phyloP scores from a whole-genome alignment of 1,140 invertebrate genomes.

The Oryzaephilus surinamensis region DNA sequence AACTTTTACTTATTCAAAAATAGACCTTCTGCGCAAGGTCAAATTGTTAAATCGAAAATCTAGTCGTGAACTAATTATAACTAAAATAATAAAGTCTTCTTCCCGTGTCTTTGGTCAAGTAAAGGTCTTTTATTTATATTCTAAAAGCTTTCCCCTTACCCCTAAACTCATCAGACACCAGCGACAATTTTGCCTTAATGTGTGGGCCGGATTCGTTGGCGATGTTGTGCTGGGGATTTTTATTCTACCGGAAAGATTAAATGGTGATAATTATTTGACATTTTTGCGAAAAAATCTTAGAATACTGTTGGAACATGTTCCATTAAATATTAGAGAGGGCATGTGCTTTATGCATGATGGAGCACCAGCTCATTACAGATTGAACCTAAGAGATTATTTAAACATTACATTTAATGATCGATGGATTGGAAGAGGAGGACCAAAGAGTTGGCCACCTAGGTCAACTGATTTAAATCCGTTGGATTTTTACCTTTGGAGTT shows the following conservation, averaged over 20 bases:
- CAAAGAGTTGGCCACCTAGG: conserved; percentile 22
- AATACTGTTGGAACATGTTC: conserved; percentile 20
- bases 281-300: conserved; percentile 23
- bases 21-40: too few species aligned
- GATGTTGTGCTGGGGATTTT: conserved; percentile 27
- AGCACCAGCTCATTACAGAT: conserved; percentile 18
- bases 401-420: conserved; percentile 16
- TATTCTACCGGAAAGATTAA: conserved; percentile 26
- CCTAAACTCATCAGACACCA: too few species aligned
- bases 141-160: too few species aligned
- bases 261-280: conserved; percentile 21
- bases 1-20: too few species aligned
- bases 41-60: too few species aligned
- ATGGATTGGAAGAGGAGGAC: conserved; percentile 27
- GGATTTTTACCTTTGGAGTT: conserved; percentile 28
- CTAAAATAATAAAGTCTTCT: too few species aligned
- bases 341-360: conserved; percentile 31
- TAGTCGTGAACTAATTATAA: too few species aligned
- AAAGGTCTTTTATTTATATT: too few species aligned
- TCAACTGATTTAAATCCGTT: conserved; percentile 26
- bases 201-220: conserved; percentile 25
- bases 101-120: too few species aligned
- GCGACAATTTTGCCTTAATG: conserved; percentile 7
- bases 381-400: conserved; percentile 17
- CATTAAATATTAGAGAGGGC: conserved; percentile 14